phyloP scores from a whole-genome alignment of 2,888 invertebrate species.

The Oxytorus armatus region DNA sequence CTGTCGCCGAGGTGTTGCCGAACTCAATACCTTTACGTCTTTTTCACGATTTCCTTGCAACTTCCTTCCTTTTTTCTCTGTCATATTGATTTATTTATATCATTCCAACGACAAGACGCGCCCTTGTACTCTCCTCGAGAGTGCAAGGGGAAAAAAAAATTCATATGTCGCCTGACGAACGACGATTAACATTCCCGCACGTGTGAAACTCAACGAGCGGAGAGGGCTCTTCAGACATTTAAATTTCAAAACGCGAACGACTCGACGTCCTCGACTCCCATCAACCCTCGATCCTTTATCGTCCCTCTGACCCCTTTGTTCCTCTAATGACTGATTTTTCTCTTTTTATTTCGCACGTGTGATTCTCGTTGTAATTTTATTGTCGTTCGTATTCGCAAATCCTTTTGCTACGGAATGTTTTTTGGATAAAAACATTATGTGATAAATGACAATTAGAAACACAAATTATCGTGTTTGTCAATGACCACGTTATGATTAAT shows the following conservation, averaged over 20 bases:
- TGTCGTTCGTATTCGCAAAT: neutral
- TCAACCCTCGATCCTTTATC: slow-evolving; percentile 14
- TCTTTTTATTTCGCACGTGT: slow-evolving; percentile 1
- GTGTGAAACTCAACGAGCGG: slow-evolving; percentile 21
- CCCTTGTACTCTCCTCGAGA: neutral
- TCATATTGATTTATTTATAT: slow-evolving; percentile 39
- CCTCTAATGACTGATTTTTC: slow-evolving; percentile 30
- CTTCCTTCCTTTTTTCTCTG: neutral
- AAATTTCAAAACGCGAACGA: slow-evolving; percentile 63
- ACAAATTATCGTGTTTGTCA: neutral
- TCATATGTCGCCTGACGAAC: slow-evolving; percentile 49
- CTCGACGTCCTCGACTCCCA: slow-evolving; percentile 26
- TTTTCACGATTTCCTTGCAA: slow-evolving; percentile 28
- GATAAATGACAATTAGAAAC: neutral
- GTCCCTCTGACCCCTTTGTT: neutral
- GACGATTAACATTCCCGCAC: slow-evolving; percentile 58
- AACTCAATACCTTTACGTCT: slow-evolving; percentile 33
- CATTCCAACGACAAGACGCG: slow-evolving; percentile 35
- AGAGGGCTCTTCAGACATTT: slow-evolving; percentile 60
- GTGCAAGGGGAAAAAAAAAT: slow-evolving; percentile 30
- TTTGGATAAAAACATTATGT: neutral
- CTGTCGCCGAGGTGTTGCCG: slow-evolving; percentile 48
- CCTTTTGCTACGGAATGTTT: neutral
- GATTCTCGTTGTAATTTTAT: neutral
- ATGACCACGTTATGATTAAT: neutral